phyloP scores from a whole-genome alignment of 1,140 invertebrate genomes.

The Nautilus pompilius region DNA sequence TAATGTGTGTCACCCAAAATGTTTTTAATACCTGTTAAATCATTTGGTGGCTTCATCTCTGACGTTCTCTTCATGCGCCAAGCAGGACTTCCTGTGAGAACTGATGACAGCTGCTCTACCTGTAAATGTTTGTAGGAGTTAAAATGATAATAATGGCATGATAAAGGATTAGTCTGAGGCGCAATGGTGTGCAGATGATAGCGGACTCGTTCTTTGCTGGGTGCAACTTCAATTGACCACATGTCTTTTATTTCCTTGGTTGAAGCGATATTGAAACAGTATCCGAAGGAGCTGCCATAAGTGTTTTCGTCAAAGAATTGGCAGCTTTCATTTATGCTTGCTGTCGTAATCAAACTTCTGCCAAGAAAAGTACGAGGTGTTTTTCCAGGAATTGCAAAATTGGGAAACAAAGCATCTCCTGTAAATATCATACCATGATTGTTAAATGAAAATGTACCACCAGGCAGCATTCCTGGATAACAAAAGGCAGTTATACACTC shows the following conservation, averaged over 20 bases:
- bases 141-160: neutral
- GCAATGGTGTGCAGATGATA: neutral
- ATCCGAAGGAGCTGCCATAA: neutral
- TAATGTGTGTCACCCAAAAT: neutral
- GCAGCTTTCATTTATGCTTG: neutral
- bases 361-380: neutral
- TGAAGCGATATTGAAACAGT: slow-evolving; percentile 1
- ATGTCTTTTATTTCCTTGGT: neutral
- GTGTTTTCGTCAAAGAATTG: neutral
- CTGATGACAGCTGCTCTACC: neutral
- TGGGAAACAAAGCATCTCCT: slow-evolving; percentile 1
- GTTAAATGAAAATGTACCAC: slow-evolving; percentile 5
- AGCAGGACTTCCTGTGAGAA: neutral
- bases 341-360: neutral
- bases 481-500: slow-evolving; percentile 1
- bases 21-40: neutral
- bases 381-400: neutral
- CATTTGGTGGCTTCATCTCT: neutral
- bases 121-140: neutral
- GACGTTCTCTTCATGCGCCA: neutral
- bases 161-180: neutral
- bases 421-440: slow-evolving; percentile 5
- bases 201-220: neutral
- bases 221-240: slow-evolving; percentile 5
- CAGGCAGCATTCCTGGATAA: slow-evolving; percentile 4